Conservation (phyloP, 2,888 invertebrate species). For the Endotricha flammealis region DNA sequence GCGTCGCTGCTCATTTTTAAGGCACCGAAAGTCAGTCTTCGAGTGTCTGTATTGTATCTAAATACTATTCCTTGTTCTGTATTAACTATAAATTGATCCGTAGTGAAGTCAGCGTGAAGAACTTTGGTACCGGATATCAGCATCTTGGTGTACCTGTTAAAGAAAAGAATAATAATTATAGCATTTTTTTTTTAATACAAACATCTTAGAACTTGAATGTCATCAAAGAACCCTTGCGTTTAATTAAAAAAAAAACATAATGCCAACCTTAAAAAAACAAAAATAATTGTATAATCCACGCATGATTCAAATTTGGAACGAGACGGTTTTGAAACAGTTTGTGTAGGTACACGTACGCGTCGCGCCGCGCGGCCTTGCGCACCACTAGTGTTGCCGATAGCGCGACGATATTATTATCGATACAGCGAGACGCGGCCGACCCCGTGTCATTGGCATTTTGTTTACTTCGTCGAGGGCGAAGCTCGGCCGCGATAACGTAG, state of each 20-base stretch:
- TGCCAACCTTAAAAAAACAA: constrained; percentile 13
- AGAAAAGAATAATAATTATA: constrained; percentile 26
- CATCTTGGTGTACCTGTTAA: constrained; percentile 64
- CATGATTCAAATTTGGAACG: constrained; percentile 41
- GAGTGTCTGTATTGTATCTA: constrained; percentile 26
- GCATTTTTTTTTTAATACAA: too few relatives aligned
- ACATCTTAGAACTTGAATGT: too few relatives aligned
- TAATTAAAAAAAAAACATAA: too few relatives aligned
- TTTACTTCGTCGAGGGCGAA: constrained; percentile 55
- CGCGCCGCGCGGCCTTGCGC: constrained; percentile 67
- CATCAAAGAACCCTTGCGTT: too few relatives aligned
- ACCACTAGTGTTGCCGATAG: constrained; percentile 61
- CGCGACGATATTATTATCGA: constrained; percentile 57
- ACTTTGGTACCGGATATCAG: constrained; percentile 37
- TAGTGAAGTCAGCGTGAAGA: constrained; percentile 26
- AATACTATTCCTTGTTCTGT: constrained; percentile 33
- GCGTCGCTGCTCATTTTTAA: constrained; percentile 54
- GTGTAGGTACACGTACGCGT: constrained; percentile 46
- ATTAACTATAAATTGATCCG: constrained; percentile 13
- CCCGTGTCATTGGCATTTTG: constrained; percentile 72
- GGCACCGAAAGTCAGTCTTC: constrained; percentile 65
- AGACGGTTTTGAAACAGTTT: constrained; percentile 45
- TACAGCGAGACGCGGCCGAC: constrained; percentile 33
- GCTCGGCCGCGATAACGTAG: constrained; percentile 52
- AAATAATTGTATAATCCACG: constrained; percentile 20